Evolutionary conservation across 2,888 invertebrate species (phyloP), one percentile per base, ranked within the genome.

Genomic region (Nephrotoma guestfalica): DNA sequence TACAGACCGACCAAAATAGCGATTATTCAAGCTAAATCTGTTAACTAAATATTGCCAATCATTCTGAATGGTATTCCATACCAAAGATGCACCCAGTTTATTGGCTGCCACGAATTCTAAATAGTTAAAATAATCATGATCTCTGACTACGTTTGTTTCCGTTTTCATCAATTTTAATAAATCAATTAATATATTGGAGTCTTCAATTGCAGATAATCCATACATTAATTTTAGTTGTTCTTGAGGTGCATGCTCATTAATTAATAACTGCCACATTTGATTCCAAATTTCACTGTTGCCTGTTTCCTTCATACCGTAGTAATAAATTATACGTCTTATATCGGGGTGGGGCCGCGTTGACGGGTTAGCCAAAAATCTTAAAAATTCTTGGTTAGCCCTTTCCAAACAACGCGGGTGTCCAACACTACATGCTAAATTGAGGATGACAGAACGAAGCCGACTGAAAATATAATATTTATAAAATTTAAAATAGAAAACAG

Each of bases 51-150:
- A 91, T 2, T 93, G 92, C 96, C 97, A 98, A 88, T 96, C 94
- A 85, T 94, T 92, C 18, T 97, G 94, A 5, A 97, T 94, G 92
- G 96, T 96, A 89, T 96, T 94, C 98, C 98, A 98, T 0, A 96
- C 95, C 0, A 97, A 90, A 1, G 93, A 91, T 0, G 94, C 93
- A 4, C 97, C 98, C 0, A 94, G 92, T 0, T 96, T 95, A 91
- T 97, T 98, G 0, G 89, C 89, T 0, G 96, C 93, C 86, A 98
- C 94, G 86, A 93, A 92, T 0, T 90, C 91, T 0, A 98, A 89
- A 57, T 96, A 94, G 0, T 92, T 93, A 88, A 97, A 94, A 90
- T 96, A 97, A 91, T 98, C 98, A 91, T 98, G 98, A 4, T 95
- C 93, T 45, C 97, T 94, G 41, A 85, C 45, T 0, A 98, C 94